phyloP scores from a whole-genome alignment of 2,113 vertebrate genomes.

The Ophthalmotilapia sp. region DNA sequence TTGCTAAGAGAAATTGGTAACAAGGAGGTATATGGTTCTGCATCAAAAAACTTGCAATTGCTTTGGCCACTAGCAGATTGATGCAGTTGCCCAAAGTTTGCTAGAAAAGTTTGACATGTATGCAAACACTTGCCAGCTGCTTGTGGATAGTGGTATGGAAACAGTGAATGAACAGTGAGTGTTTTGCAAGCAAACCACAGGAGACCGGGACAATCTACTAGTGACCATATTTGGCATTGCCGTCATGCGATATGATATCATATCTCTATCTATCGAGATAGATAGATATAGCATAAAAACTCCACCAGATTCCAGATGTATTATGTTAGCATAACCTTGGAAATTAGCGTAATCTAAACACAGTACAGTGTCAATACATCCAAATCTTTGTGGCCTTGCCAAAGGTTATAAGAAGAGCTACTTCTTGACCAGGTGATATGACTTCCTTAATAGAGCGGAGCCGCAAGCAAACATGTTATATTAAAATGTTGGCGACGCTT shows the following conservation, averaged over 20 bases:
- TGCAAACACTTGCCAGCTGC: not conserved
- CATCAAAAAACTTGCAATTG: not conserved
- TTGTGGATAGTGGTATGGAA: not conserved
- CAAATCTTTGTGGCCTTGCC: not conserved
- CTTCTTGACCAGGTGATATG: not conserved
- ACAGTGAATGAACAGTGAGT: fast-evolving
- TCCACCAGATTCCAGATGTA: not conserved
- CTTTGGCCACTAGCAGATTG: not conserved
- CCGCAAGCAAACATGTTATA: not conserved
- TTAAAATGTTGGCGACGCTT: not conserved
- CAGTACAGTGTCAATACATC: not conserved
- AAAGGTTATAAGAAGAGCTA: not conserved
- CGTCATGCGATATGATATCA: fast-evolving
- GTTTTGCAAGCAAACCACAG: not conserved
- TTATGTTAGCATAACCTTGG: not conserved
- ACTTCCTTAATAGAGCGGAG: not conserved
- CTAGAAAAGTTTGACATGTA: not conserved
- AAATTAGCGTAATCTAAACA: not conserved
- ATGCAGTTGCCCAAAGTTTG: not conserved
- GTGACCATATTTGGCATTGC: not conserved
- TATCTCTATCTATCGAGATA: not conserved
- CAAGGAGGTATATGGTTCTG: not conserved
- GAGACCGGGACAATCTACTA: not conserved
- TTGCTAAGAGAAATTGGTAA: not conserved
- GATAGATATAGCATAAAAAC: not conserved